Conservation (phyloP, 2,797 vertebrate species). For the Gallinago solitaria region DNA sequence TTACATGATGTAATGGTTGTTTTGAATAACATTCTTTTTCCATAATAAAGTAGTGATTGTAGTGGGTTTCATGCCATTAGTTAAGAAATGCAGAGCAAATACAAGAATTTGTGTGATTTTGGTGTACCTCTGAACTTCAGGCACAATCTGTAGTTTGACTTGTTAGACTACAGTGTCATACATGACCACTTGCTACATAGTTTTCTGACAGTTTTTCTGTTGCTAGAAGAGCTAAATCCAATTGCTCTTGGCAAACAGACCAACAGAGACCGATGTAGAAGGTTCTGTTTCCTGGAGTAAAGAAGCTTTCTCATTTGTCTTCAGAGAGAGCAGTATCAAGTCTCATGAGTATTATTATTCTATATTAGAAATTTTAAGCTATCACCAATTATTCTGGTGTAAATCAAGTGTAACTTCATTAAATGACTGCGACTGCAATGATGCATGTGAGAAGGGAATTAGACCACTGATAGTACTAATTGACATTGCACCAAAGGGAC, state of each 20-base stretch:
- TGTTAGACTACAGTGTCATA: neutral
- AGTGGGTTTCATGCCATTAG: slow-evolving; percentile 10
- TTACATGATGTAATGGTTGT: slow-evolving; percentile 32
- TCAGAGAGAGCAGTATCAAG: neutral
- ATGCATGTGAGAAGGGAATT: neutral
- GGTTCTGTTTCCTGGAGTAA: neutral
- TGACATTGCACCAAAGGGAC: slow-evolving; percentile 62
- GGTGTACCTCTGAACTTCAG: slow-evolving; percentile 1
- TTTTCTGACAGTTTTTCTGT: neutral
- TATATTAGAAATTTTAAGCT: neutral
- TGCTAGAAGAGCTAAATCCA: neutral
- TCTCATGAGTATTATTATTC: neutral
- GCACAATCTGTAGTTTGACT: neutral
- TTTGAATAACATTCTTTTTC: slow-evolving; percentile 56
- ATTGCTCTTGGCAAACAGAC: neutral
- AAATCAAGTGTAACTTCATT: slow-evolving; percentile 8
- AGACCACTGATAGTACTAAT: neutral
- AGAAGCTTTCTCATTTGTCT: neutral
- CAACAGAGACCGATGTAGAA: slow-evolving; percentile 25
- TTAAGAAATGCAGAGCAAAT: slow-evolving; percentile 31
- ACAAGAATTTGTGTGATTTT: neutral
- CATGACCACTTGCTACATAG: neutral
- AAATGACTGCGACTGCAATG: neutral
- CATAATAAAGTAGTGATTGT: slow-evolving; percentile 3
- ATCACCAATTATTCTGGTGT: neutral